A percentile compares a stretch with the other conserved stretches of the same genome.
Conservation (phyloP, 2,113 vertebrate genomes). For the Aphyosemion australe region DNA sequence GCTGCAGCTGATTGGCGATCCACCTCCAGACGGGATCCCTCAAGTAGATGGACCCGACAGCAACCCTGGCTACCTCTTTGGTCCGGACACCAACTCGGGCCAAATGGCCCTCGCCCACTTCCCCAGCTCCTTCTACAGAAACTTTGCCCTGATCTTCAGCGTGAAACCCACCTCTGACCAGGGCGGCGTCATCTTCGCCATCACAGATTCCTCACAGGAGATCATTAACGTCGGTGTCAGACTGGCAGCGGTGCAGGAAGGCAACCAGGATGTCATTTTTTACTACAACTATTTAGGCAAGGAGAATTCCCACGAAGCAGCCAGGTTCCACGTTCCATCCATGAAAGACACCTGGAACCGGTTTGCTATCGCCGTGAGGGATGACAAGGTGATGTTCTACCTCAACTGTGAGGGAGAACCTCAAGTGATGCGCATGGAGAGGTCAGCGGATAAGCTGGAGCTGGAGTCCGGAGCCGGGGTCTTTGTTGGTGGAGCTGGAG, state of each 20-base stretch:
- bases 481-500: conserved; percentile 92
- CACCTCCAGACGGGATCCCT: conserved; percentile 80
- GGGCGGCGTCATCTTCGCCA: conserved; percentile 84
- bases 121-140: conserved; percentile 85
- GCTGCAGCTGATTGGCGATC: conserved; percentile 88
- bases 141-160: conserved; percentile 89
- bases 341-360: conserved; percentile 84
- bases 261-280: conserved; percentile 84
- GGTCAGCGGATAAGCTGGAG: conserved; percentile 84
- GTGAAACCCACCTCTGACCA: conserved; percentile 80
- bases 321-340: conserved; percentile 85
- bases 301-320: conserved; percentile 73
- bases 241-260: conserved; percentile 73
- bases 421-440: conserved; percentile 72
- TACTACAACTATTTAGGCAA: conserved; percentile 88
- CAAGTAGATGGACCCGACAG: conserved; percentile 78
- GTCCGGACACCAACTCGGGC: conserved; percentile 80
- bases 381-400: conserved; percentile 82
- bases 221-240: conserved; percentile 88
- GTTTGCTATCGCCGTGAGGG: conserved; percentile 85
- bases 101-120: conserved; percentile 87
- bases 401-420: conserved; percentile 84
- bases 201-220: conserved; percentile 85
- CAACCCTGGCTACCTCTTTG: conserved; percentile 82
- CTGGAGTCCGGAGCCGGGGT: conserved; percentile 85